These are phyloP conservation scores for Dicroscelio sp. DNA, from an alignment of 2,888 invertebrate genomes.

Conservation along the genomic window DNA sequence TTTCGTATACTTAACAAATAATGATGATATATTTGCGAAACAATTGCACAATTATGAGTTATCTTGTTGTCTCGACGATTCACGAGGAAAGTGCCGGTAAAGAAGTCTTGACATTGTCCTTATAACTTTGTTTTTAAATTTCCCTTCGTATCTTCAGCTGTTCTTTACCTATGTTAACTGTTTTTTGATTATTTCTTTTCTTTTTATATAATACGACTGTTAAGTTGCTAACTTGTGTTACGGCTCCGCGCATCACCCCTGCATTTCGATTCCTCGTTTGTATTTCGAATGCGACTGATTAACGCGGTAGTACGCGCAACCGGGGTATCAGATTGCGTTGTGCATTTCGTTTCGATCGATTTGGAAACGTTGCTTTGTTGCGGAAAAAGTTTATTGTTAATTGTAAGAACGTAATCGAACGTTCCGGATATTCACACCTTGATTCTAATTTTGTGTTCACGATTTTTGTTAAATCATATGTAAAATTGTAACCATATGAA, in stretches of 20 bases:
- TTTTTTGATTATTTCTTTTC: no score
- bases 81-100: slow-evolving; percentile 67
- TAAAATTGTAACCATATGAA: slow-evolving; percentile 75
- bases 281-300: no score
- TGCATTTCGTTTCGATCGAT: slow-evolving; percentile 46
- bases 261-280: neutral
- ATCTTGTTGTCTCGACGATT: slow-evolving; percentile 68
- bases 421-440: no score
- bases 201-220: no score
- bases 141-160: neutral
- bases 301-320: slow-evolving; percentile 48
- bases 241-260: neutral
- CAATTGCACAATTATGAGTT: slow-evolving; percentile 59
- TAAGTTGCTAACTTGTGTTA: neutral
- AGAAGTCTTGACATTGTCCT: slow-evolving; percentile 70
- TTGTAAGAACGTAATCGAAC: slow-evolving; percentile 74
- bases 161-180: slow-evolving; percentile 1
- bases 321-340: slow-evolving; percentile 63
- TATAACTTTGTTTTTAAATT: neutral
- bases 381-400: slow-evolving; percentile 32
- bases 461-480: no score
- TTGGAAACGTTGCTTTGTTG: slow-evolving; percentile 63
- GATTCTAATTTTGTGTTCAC: no score
- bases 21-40: slow-evolving; percentile 67
- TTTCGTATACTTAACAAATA: slow-evolving; percentile 74